Evolutionary conservation across 2,888 invertebrate species (phyloP).

Genomic region (Drosophila suboccidentalis): DNA sequence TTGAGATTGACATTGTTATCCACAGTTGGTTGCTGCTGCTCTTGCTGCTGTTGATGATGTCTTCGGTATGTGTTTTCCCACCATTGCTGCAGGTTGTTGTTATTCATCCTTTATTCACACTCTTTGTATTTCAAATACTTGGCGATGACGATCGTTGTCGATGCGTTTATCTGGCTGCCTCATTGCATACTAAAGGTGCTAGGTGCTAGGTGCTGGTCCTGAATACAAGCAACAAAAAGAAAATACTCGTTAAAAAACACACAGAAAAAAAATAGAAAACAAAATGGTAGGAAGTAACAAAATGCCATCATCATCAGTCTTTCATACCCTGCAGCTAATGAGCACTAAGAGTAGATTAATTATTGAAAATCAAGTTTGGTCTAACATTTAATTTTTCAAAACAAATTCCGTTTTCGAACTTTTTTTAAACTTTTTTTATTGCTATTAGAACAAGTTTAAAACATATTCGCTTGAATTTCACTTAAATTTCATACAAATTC

Average conservation of each 20-base stretch:
- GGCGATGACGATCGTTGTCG: slow-evolving; percentile 64
- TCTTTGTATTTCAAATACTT: slow-evolving; percentile 38
- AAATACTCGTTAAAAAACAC: slow-evolving; percentile 15
- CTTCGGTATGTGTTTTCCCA: slow-evolving; percentile 81
- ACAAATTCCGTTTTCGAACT: too few species aligned
- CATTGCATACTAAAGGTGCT: slow-evolving; percentile 75
- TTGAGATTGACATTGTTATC: slow-evolving; percentile 51
- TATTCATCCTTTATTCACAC: slow-evolving; percentile 69
- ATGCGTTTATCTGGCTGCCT: slow-evolving; percentile 74
- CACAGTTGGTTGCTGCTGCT: slow-evolving; percentile 35
- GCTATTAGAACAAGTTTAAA: too few species aligned
- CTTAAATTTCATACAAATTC: too few species aligned
- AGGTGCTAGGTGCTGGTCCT: slow-evolving; percentile 50
- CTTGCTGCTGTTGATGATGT: slow-evolving; percentile 63
- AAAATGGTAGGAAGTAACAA: slow-evolving; percentile 64
- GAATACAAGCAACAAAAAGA: slow-evolving; percentile 20
- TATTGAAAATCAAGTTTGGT: background rate
- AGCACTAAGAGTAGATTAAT: background rate
- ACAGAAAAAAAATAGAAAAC: background rate
- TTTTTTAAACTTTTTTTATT: too few species aligned
- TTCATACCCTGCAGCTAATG: slow-evolving; percentile 43
- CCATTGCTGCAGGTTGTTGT: slow-evolving; percentile 82
- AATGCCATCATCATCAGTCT: slow-evolving; percentile 78
- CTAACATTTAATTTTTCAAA: background rate
- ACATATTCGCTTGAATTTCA: too few species aligned